These are phyloP conservation scores for Brachystomella parvula DNA, from an alignment of 1,140 invertebrate species.

Conservation along the genomic window DNA sequence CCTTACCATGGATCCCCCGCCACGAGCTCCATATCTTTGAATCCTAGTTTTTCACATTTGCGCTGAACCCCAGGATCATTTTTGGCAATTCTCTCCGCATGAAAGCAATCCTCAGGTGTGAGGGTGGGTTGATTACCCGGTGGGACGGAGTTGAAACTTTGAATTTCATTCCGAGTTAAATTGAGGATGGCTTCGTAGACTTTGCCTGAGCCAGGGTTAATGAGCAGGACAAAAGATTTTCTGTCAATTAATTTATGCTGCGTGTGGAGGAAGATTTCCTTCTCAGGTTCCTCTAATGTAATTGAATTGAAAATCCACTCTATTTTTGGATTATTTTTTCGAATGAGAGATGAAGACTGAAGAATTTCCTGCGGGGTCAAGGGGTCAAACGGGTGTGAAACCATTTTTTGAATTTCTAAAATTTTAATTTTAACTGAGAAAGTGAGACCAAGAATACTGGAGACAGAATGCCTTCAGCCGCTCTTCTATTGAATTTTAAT, in stretches of 20 bases:
- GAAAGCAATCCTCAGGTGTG: conserved; percentile 19
- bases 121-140: conserved; percentile 30
- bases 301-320: conserved; percentile 37
- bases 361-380: background rate
- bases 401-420: too few relatives aligned
- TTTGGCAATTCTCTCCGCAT: conserved; percentile 12
- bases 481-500: too few relatives aligned
- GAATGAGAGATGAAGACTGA: background rate
- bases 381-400: background rate
- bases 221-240: conserved; percentile 19
- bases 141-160: conserved; percentile 18
- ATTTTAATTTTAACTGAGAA: too few relatives aligned
- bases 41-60: background rate
- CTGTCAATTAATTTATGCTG: conserved; percentile 5
- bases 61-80: background rate
- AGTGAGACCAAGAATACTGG: too few relatives aligned
- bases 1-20: conserved; percentile 14
- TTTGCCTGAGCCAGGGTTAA: conserved; percentile 18
- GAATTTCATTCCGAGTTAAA: conserved; percentile 19
- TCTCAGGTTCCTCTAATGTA: conserved; percentile 26
- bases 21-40: conserved; percentile 3
- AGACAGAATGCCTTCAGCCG: too few relatives aligned
- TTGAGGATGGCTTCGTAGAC: conserved; percentile 30
- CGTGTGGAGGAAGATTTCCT: conserved; percentile 14
- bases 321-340: background rate